Conservation (phyloP, 2,113 vertebrate genomes). For the Carlito syrichta region DNA sequence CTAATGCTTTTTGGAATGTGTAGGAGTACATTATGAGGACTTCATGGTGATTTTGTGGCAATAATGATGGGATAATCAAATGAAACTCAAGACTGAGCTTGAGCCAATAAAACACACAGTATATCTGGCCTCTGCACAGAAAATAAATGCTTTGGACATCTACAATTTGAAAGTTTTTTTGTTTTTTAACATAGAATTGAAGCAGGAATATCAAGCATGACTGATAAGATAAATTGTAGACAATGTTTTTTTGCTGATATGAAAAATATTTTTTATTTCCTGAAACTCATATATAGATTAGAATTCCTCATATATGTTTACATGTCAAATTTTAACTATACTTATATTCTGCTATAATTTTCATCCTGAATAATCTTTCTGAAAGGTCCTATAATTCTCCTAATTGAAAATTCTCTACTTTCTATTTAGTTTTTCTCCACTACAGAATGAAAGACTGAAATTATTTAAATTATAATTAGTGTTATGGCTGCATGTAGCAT, state of each 20-base stretch:
- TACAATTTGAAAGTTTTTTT: not conserved
- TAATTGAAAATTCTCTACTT: not conserved
- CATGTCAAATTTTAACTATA: not conserved
- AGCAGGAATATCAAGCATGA: not conserved
- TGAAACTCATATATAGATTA: conserved; percentile 19
- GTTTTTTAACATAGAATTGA: not conserved
- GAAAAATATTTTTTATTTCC: conserved; percentile 44
- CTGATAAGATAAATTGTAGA: conserved; percentile 37
- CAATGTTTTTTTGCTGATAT: not conserved
- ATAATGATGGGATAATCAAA: conserved; percentile 12
- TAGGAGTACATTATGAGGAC: conserved; percentile 2
- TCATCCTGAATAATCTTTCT: not conserved
- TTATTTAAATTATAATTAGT: not conserved
- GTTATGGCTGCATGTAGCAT: not conserved
- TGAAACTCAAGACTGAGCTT: not conserved
- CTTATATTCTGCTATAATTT: not conserved
- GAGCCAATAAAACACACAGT: not conserved
- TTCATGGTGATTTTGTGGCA: not conserved
- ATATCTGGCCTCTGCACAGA: not conserved
- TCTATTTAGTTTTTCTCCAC: not conserved
- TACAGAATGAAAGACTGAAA: not conserved
- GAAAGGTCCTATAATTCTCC: not conserved
- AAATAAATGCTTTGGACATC: conserved; percentile 23
- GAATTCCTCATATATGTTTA: not conserved
- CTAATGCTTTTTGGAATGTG: conserved; percentile 47